These are phyloP conservation scores for Linnaemya vulpina DNA, from an alignment of 2,888 invertebrate genomes.

Conservation along the genomic window DNA sequence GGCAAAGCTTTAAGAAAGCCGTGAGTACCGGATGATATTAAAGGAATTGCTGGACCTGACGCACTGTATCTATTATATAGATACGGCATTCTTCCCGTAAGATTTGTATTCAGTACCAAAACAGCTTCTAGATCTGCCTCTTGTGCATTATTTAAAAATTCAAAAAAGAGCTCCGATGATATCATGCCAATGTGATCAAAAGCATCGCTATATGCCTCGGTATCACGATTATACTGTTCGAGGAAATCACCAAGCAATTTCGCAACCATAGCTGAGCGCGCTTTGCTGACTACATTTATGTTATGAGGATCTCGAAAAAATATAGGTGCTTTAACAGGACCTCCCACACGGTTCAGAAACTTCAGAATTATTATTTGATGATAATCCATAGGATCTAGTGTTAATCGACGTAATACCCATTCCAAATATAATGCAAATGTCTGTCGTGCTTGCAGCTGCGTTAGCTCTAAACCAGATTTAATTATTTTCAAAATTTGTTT, in stretches of 20 bases:
- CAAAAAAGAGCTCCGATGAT: slow-evolving; percentile 84
- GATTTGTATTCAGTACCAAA: slow-evolving; percentile 81
- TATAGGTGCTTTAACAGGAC: slow-evolving; percentile 88
- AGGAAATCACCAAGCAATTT: slow-evolving; percentile 92
- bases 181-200: slow-evolving; percentile 86
- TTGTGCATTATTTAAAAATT: slow-evolving; percentile 85
- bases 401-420: slow-evolving; percentile 88
- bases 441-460: slow-evolving; percentile 88
- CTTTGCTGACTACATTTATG: slow-evolving; percentile 89
- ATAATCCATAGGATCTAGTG: slow-evolving; percentile 81
- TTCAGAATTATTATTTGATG: slow-evolving; percentile 87
- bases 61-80: slow-evolving; percentile 81
- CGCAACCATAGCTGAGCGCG: slow-evolving; percentile 91
- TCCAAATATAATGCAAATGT: slow-evolving; percentile 91
- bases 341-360: slow-evolving; percentile 89
- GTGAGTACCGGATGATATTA: slow-evolving; percentile 82
- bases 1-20: slow-evolving; percentile 82
- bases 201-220: slow-evolving; percentile 89
- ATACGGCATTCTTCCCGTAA: slow-evolving; percentile 82
- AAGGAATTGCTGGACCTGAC: slow-evolving; percentile 80
- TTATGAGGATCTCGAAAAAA: slow-evolving; percentile 84
- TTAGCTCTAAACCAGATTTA: slow-evolving; percentile 86
- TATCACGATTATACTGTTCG: slow-evolving; percentile 92
- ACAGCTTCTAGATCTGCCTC: slow-evolving; percentile 82
- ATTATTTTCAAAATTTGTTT: slow-evolving; percentile 84